Evolutionary conservation across 2,113 vertebrate species (phyloP).

Genomic region (Gymnarchus niloticus): DNA sequence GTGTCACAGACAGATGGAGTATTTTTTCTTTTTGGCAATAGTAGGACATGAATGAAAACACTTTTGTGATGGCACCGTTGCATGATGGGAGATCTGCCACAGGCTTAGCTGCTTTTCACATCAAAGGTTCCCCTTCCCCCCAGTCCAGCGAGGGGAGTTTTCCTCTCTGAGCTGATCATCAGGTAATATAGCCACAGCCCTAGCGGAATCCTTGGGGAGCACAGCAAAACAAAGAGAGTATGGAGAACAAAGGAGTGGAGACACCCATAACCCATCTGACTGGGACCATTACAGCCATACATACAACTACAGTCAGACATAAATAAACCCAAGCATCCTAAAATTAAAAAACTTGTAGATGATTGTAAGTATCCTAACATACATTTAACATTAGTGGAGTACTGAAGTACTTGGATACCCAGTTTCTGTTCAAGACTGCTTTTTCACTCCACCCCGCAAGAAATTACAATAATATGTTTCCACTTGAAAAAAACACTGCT

Average conservation of each 20-base stretch:
- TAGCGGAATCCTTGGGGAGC: slow-evolving; percentile 26
- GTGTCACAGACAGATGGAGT: too few species aligned
- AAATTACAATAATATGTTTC: too few species aligned
- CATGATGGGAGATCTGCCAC: slow-evolving; percentile 18
- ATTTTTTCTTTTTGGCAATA: background rate
- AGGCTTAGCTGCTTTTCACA: slow-evolving; percentile 21
- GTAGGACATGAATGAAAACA: background rate
- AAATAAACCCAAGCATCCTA: background rate
- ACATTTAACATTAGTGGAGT: too few species aligned
- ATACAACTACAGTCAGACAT: background rate
- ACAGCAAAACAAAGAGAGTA: slow-evolving; percentile 45
- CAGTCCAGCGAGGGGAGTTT: background rate
- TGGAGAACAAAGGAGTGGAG: slow-evolving; percentile 32
- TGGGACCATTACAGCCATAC: background rate
- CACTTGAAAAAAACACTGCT: too few species aligned
- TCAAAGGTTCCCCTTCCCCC: slow-evolving; percentile 30
- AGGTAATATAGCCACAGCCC: slow-evolving; percentile 37
- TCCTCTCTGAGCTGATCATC: slow-evolving; percentile 32
- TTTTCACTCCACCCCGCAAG: too few species aligned
- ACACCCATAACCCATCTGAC: slow-evolving; percentile 33
- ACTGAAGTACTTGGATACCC: too few species aligned
- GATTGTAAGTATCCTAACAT: too few species aligned
- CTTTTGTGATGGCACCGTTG: background rate
- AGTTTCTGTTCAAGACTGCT: too few species aligned
- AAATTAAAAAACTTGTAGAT: background rate